phyloP scores from a whole-genome alignment of 2,888 invertebrate genomes.

The Drosophila kokeensis region DNA sequence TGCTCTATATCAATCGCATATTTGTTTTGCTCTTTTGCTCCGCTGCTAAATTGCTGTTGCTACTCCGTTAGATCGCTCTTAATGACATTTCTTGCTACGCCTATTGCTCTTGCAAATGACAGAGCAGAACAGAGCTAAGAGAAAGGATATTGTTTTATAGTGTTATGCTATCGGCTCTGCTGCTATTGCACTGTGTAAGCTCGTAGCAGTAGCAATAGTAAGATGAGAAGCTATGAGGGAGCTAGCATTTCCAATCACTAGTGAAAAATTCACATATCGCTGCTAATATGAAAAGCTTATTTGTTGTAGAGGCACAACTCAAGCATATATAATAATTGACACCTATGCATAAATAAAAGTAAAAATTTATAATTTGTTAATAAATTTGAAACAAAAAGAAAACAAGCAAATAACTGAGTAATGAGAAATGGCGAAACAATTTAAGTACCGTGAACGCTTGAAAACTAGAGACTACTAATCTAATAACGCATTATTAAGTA shows the following conservation, averaged over 20 bases:
- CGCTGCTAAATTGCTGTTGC: not conserved
- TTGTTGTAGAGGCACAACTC: not conserved
- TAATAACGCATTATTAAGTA: not conserved
- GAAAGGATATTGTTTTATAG: not conserved
- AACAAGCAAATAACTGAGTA: not conserved
- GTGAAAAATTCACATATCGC: not conserved
- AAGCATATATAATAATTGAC: not conserved
- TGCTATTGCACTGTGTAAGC: not conserved
- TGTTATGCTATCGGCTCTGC: not conserved
- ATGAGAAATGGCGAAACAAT: not conserved
- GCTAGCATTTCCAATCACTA: not conserved
- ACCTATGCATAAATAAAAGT: not conserved
- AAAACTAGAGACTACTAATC: not conserved
- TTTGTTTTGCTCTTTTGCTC: not conserved
- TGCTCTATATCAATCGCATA: not conserved
- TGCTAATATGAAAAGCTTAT: not conserved
- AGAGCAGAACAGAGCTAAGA: not conserved
- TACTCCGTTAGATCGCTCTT: not conserved
- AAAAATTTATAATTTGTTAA: not conserved
- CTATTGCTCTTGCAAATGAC: not conserved
- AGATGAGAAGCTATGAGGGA: not conserved
- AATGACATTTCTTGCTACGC: not conserved
- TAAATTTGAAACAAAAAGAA: not conserved
- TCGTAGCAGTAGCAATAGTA: not conserved
- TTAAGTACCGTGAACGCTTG: not conserved